Base-by-base conservation (phyloP, 2,797 vertebrate species). In the Sebastes oblongus region DNA sequence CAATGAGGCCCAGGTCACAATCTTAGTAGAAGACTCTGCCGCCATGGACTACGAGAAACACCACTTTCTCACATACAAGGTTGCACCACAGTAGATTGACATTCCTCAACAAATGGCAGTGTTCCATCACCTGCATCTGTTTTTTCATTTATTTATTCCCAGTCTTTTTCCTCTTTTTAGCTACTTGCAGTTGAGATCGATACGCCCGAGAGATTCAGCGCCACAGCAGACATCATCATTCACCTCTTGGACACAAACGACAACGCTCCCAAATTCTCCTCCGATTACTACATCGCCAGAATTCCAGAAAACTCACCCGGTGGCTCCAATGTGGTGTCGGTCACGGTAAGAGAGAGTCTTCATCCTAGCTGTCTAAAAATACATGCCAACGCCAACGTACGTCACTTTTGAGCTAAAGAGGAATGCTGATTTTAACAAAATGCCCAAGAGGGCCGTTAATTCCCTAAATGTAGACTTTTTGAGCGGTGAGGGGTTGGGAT, bases 1-100 rank as follows among this genome's bases (percentile, higher is more conserved):
- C 65, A 99, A 99, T 14, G 98, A 99, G 89, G 98, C 98, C n/a
- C 98, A 99, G 85, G 97, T 99, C 84, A 99, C 98, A 1, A 95
- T 99, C 77, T 95, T 99, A 58, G 98, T 99, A 42, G 97, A 99
- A 82, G 96, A 99, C 83, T 98, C 98, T 72, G 94, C 96, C 11
- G 96, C 96, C 80, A 98, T 99, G 90, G 98, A 99, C 93, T 99
- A 97, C 86, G 98, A 99, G 90, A 98, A 95, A 82, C 96, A 94
- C 72, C 96, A 97, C 36, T 94, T 97, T 85, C 92, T 97, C 78
- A 95, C 94, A 50, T 98, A 97, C 87, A 96, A 97, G 96, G 96
- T 97, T 22, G 29, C 46, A 61, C 11, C 5, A 22, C n/a, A 70
- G 10, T 30, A 30, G 7, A 67, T 12, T 18, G 3, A 62, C 3